A percentile compares a stretch with the other conserved stretches of the same genome.
These are phyloP conservation scores for Streblospio benedicti DNA, from an alignment of 1,140 invertebrate genomes.

Conservation along the genomic window DNA sequence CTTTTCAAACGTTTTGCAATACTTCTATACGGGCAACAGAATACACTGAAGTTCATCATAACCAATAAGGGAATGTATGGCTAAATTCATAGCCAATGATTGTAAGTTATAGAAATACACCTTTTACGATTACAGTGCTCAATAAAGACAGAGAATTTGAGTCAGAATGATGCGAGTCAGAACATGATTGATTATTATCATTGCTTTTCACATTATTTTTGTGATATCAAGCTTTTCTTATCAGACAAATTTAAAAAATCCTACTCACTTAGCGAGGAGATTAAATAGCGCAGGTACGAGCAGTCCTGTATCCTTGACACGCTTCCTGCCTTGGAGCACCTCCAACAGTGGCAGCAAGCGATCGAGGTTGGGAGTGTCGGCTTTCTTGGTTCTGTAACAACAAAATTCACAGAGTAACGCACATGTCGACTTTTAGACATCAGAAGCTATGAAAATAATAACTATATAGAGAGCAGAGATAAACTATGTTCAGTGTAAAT, in stretches of 20 bases:
- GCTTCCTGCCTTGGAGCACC: slow-evolving; percentile 73
- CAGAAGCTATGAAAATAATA: not conserved
- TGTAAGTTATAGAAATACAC: no score
- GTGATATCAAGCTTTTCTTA: not conserved
- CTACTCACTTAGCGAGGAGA: slow-evolving; percentile 58
- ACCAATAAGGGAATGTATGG: no score
- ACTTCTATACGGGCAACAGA: no score
- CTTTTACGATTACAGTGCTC: no score
- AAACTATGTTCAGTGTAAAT: not conserved
- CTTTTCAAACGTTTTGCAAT: no score
- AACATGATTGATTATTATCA: no score
- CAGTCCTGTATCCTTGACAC: slow-evolving; percentile 56
- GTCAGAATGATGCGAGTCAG: no score
- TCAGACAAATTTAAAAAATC: not conserved
- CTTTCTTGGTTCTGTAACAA: slow-evolving; percentile 14
- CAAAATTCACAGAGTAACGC: not conserved
- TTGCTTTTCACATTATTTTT: not conserved
- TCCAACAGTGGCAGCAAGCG: slow-evolving; percentile 69
- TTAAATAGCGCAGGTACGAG: slow-evolving; percentile 69
- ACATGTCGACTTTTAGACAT: not conserved
- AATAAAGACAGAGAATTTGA: no score
- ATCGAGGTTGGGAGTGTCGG: slow-evolving; percentile 51
- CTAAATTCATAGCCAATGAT: no score
- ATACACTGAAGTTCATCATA: no score
- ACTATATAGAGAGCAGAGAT: not conserved